Conservation (phyloP, 2,797 vertebrate genomes). For the Nannoperca australis region DNA sequence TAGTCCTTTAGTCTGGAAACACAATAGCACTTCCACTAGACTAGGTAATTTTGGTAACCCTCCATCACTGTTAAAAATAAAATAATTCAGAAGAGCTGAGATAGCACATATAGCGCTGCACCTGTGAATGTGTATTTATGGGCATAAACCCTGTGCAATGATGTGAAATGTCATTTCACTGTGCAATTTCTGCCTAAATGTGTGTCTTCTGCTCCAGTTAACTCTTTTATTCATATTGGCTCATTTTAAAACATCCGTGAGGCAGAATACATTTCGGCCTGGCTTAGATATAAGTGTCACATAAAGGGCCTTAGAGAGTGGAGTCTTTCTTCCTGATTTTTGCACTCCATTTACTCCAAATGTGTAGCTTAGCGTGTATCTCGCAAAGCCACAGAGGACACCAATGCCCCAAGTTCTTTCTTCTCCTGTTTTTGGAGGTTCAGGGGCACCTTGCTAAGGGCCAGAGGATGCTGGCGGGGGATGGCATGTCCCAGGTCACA, state of each 20-base stretch:
- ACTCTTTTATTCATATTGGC: constrained; percentile 76
- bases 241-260: constrained; percentile 77
- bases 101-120: constrained; percentile 63
- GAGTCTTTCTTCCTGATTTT: constrained; percentile 68
- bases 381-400: constrained; percentile 59
- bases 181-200: constrained; percentile 71
- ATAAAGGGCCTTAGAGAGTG: constrained; percentile 70
- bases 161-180: constrained; percentile 75
- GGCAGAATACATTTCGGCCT: constrained; percentile 66
- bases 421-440: constrained; percentile 89
- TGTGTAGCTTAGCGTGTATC: constrained; percentile 48
- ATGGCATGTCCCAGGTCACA: constrained; percentile 99
- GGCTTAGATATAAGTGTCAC: constrained; percentile 76
- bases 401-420: constrained; percentile 80
- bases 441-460: constrained; percentile 98
- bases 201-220: constrained; percentile 82
- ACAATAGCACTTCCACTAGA: constrained; percentile 35
- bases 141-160: constrained; percentile 69
- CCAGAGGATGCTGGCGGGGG: constrained; percentile 93
- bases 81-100: constrained; percentile 67
- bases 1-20: constrained; percentile 27
- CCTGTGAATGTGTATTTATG: constrained; percentile 75
- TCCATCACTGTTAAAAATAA: constrained; percentile 60
- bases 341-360: constrained; percentile 73
- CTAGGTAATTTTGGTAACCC: constrained; percentile 37